Conservation (phyloP, 2,113 vertebrate genomes). For the Clarias batrachus region DNA sequence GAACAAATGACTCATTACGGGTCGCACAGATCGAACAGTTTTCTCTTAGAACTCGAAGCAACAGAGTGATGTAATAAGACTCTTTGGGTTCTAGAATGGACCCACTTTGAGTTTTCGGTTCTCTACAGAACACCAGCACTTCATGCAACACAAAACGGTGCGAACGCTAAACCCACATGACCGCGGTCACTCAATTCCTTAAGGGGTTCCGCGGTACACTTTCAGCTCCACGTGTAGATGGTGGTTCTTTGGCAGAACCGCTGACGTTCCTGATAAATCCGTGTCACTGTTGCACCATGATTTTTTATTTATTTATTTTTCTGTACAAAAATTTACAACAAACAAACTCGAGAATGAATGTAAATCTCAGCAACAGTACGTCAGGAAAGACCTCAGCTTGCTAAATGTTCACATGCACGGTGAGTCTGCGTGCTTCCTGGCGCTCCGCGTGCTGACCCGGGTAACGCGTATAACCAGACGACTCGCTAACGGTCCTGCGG, state of each 20-base stretch:
- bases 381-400: background rate
- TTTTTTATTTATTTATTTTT: background rate
- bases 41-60: background rate
- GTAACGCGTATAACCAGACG: too few relatives aligned
- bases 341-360: background rate
- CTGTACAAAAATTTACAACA: background rate
- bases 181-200: background rate
- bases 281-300: background rate
- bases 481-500: background rate
- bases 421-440: background rate
- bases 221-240: background rate
- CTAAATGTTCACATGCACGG: too few relatives aligned
- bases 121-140: background rate
- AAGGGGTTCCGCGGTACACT: background rate
- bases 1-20: background rate
- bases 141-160: background rate
- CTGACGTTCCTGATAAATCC: background rate
- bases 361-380: background rate
- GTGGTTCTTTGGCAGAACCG: background rate
- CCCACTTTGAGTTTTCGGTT: background rate
- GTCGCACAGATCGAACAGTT: background rate
- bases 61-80: background rate
- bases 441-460: background rate
- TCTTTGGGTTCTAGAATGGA: background rate
- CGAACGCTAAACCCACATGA: background rate